phyloP scores from a whole-genome alignment of 2,113 vertebrate species.

The Dicaeum eximium region DNA sequence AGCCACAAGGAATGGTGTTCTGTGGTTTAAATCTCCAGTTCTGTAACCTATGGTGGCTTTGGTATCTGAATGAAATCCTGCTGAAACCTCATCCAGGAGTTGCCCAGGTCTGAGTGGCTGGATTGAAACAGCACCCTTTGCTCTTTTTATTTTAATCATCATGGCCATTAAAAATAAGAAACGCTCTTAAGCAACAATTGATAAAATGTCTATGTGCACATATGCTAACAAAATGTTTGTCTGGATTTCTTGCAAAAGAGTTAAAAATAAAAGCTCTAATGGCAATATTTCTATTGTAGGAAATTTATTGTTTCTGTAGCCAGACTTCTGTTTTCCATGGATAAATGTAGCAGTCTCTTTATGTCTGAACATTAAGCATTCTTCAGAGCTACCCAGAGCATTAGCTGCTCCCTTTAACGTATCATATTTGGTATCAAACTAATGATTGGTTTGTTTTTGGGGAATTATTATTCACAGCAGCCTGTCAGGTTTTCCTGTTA shows the following conservation, averaged over 20 bases:
- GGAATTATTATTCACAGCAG: not conserved
- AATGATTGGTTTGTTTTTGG: not conserved
- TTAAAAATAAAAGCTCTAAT: not conserved
- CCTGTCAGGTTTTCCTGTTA: not conserved
- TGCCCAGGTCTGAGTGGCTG: not conserved
- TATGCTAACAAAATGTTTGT: not conserved
- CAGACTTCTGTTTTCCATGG: not conserved
- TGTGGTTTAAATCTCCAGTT: not conserved
- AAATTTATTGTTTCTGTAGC: not conserved
- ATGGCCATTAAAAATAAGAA: not conserved
- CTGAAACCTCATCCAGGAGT: not conserved
- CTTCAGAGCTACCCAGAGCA: not conserved
- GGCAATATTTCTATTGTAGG: not conserved
- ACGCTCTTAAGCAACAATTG: not conserved
- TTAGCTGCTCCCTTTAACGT: not conserved
- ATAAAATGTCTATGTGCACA: not conserved
- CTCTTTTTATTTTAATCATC: not conserved
- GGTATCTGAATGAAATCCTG: not conserved
- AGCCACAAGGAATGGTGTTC: not conserved
- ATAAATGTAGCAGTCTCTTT: not conserved
- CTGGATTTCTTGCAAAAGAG: not conserved
- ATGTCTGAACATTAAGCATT: not conserved
- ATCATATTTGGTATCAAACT: not conserved
- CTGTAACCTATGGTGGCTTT: accelerated
- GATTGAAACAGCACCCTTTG: not conserved